Percentiles rank a stretch among this genome's conserved stretches.
Conservation (phyloP, 2,888 invertebrate species). For the Cordilura impudica region DNA sequence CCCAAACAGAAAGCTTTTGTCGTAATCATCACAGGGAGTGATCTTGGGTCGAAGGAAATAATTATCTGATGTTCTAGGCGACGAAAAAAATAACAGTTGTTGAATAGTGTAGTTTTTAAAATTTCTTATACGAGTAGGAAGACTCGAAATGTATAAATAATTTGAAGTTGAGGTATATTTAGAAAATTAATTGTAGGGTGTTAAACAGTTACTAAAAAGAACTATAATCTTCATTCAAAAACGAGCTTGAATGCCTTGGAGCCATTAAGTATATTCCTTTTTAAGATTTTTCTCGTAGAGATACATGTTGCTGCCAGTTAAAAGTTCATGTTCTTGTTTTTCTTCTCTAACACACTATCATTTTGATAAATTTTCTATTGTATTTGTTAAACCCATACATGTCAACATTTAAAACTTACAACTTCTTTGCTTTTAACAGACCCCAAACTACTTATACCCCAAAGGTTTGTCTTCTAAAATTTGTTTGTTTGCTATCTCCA, state of each 20-base stretch:
- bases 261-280: slow-evolving; percentile 34
- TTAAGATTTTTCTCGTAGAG: slow-evolving; percentile 27
- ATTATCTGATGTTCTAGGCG: too few species aligned
- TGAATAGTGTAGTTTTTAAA: too few species aligned
- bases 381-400: slow-evolving; percentile 14
- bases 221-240: too few species aligned
- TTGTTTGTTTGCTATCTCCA: background rate
- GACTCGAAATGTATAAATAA: too few species aligned
- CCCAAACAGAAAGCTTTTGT: too few species aligned
- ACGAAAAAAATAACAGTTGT: too few species aligned
- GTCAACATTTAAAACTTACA: slow-evolving; percentile 37
- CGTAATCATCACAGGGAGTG: too few species aligned
- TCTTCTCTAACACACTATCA: slow-evolving; percentile 41
- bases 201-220: too few species aligned
- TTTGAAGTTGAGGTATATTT: too few species aligned
- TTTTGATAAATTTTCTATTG: slow-evolving; percentile 43
- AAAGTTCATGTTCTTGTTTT: slow-evolving; percentile 22
- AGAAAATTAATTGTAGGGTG: too few species aligned
- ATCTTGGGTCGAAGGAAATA: too few species aligned
- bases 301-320: slow-evolving; percentile 46
- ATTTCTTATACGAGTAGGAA: too few species aligned
- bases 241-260: slow-evolving; percentile 19
- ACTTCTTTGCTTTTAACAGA: slow-evolving; percentile 25
- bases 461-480: background rate
- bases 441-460: background rate